Percentiles rank a stretch among this genome's conserved stretches.
Evolutionary conservation across 2,113 vertebrate genomes (phyloP).

Genomic region (Channa argus): DNA sequence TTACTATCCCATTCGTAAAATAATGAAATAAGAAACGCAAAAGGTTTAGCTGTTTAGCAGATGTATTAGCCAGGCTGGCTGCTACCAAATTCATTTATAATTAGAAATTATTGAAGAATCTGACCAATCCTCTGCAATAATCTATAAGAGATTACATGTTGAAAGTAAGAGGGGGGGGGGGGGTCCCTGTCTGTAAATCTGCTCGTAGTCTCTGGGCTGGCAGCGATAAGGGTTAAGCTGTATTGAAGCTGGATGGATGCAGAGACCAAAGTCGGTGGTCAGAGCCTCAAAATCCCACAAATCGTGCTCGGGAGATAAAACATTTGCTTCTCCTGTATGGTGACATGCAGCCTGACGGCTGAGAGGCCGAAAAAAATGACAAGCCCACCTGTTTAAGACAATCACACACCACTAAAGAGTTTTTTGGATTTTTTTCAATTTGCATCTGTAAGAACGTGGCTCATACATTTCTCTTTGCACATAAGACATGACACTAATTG

Average conservation of each 20-base stretch:
- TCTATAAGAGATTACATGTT: constrained; percentile 69
- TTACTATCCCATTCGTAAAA: too few relatives aligned
- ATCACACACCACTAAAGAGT: too few relatives aligned
- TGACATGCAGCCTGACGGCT: constrained; percentile 4
- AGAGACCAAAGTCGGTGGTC: constrained; percentile 73
- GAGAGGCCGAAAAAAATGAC: not conserved
- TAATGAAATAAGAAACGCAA: too few relatives aligned
- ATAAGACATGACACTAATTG: too few relatives aligned
- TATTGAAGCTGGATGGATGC: constrained; percentile 77
- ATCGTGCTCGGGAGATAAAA: constrained; percentile 58
- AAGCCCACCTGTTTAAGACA: constrained; percentile 16
- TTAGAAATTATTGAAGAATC: constrained; percentile 14
- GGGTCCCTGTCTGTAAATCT: constrained; percentile 44
- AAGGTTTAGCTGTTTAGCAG: too few relatives aligned
- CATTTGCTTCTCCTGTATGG: constrained; percentile 19
- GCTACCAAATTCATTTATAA: not conserved
- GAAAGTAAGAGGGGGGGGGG: constrained; percentile 36
- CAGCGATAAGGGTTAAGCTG: constrained; percentile 76
- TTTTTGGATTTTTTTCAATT: too few relatives aligned
- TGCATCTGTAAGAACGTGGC: too few relatives aligned
- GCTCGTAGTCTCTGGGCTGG: constrained; percentile 59
- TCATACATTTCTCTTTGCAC: too few relatives aligned
- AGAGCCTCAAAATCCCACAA: constrained; percentile 34
- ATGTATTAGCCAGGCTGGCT: not conserved
- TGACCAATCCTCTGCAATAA: constrained; percentile 53